Conservation (phyloP, 2,113 vertebrate genomes). For the Eidolon helvum region DNA sequence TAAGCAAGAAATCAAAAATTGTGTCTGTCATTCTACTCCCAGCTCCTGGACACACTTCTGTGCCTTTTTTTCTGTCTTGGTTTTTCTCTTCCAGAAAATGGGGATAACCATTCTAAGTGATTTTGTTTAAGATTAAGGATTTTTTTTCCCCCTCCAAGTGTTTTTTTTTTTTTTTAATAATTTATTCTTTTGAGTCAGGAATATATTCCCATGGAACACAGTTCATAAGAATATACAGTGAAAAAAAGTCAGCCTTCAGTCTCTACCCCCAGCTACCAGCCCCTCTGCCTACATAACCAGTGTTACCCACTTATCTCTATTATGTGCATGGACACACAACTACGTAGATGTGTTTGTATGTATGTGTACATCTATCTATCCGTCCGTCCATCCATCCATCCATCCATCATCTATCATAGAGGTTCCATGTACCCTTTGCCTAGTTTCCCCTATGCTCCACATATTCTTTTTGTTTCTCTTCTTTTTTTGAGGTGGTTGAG, state of each 20-base stretch:
- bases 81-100: constrained; percentile 18
- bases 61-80: background rate
- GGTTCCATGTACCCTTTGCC: background rate
- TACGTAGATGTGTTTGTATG: background rate
- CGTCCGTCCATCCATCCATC: no score
- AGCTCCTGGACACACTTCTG: no score
- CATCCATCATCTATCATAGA: background rate
- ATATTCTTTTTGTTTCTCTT: background rate
- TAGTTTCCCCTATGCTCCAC: background rate
- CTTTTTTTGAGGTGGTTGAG: background rate
- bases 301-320: background rate
- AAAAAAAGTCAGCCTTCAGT: background rate
- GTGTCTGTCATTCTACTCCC: background rate
- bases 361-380: background rate
- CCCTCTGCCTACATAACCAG: background rate
- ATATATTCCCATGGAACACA: background rate
- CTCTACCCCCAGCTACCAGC: background rate
- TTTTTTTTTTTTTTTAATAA: background rate
- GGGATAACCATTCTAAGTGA: background rate
- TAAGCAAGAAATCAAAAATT: background rate
- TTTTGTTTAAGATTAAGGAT: background rate
- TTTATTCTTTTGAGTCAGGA: background rate
- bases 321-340: background rate
- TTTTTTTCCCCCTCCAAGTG: background rate
- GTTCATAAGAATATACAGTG: background rate